Conservation (phyloP, 2,888 invertebrate species). For the Alsophila aescularia region DNA sequence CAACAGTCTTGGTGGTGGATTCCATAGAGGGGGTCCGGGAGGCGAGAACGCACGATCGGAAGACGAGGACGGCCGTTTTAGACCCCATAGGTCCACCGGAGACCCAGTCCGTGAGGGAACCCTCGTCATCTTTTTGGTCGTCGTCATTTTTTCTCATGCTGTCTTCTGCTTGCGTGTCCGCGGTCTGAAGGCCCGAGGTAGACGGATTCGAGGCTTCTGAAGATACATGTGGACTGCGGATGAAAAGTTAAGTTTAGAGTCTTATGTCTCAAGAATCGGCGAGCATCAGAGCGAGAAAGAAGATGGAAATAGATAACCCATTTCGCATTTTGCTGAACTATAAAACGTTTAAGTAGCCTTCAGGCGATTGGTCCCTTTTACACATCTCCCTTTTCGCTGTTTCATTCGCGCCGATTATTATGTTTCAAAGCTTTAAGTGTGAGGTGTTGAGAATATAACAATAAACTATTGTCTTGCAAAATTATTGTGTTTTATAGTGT, state of each 20-base stretch:
- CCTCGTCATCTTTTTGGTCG: conserved; percentile 58
- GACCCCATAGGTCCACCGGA: conserved; percentile 86
- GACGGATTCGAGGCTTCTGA: conserved; percentile 75
- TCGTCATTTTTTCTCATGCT: conserved; percentile 77
- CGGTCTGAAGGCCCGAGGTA: conserved; percentile 73
- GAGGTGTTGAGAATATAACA: background rate
- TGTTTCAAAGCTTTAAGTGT: background rate
- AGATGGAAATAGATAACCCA: no score
- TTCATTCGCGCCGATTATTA: background rate
- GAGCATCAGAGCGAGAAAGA: background rate
- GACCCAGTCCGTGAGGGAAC: conserved; percentile 79
- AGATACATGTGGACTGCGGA: conserved; percentile 81
- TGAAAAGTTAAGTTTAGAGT: background rate
- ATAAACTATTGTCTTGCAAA: no score
- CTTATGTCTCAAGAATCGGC: background rate
- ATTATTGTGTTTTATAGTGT: no score
- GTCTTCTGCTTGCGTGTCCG: conserved; percentile 52
- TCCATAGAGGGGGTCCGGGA: conserved; percentile 73
- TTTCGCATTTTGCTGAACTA: no score
- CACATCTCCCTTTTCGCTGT: background rate
- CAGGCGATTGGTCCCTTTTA: no score
- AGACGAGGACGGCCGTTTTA: conserved; percentile 86
- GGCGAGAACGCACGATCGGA: conserved; percentile 87
- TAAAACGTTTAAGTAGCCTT: no score
- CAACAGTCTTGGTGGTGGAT: conserved; percentile 70